A percentile compares a stretch with the other conserved stretches of the same genome.
Evolutionary conservation across 2,797 vertebrate genomes (phyloP).

Genomic region (Psittacula echo): DNA sequence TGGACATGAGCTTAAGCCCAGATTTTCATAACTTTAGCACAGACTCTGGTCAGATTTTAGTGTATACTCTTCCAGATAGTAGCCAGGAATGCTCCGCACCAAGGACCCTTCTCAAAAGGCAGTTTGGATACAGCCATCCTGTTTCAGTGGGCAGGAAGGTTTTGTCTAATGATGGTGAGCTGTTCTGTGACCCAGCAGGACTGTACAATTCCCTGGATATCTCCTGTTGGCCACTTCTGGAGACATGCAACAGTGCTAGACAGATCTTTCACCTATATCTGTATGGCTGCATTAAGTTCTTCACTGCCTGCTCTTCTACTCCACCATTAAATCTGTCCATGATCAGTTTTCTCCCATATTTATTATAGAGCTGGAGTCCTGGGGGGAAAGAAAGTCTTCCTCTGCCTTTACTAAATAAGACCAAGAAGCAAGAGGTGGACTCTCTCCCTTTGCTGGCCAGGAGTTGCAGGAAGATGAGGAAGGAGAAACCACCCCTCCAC

Average conservation of each 20-base stretch:
- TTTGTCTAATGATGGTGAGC: background rate
- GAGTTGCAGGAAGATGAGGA: background rate
- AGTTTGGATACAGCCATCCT: background rate
- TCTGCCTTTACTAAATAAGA: background rate
- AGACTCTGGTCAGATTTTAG: background rate
- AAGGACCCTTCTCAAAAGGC: background rate
- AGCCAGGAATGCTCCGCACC: background rate
- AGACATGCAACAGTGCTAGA: background rate
- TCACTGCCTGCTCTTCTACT: background rate
- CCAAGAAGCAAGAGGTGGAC: background rate
- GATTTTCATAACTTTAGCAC: background rate
- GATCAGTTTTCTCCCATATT: background rate
- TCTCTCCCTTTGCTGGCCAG: background rate
- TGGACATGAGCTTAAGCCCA: background rate
- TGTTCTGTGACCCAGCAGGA: background rate
- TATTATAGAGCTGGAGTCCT: background rate
- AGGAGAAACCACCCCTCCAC: background rate
- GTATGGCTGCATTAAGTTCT: background rate
- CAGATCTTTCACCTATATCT: background rate
- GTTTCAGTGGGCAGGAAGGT: background rate
- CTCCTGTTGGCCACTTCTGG: background rate
- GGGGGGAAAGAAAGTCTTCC: background rate
- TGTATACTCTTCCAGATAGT: background rate
- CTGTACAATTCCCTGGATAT: background rate
- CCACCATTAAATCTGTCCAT: fast-evolving